phyloP scores from a whole-genome alignment of 2,888 invertebrate genomes.

The Eurois occulta region DNA sequence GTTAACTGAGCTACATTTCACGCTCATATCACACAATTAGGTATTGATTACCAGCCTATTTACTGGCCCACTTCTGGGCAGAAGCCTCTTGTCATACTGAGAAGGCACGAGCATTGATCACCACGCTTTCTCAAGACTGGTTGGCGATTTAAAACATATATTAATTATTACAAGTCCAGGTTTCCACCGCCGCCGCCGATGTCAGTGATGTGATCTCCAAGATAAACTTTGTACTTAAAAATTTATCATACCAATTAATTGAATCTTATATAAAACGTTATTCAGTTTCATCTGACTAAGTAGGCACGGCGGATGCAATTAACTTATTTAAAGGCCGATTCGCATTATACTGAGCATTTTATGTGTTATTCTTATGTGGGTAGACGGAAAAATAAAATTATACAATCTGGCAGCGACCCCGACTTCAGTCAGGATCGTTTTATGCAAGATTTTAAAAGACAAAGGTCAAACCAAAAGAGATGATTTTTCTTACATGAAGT shows the following conservation, averaged over 20 bases:
- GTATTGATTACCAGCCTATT: background rate
- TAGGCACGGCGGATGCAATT: conserved; percentile 38
- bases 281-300: conserved; percentile 15
- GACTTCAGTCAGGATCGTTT: background rate
- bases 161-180: too few relatives aligned
- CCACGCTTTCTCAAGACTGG: background rate
- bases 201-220: too few relatives aligned
- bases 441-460: background rate
- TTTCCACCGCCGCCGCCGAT: background rate
- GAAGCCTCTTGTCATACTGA: background rate
- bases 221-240: background rate
- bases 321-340: conserved; percentile 34
- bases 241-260: conserved; percentile 23
- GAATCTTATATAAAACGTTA: background rate
- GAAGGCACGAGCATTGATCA: background rate
- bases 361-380: conserved; percentile 8
- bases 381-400: conserved; percentile 24
- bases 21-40: background rate
- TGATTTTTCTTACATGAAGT: background rate
- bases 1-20: conserved; percentile 17
- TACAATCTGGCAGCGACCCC: background rate
- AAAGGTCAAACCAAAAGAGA: background rate
- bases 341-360: background rate
- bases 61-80: background rate
- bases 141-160: background rate